Evolutionary conservation across 2,113 vertebrate genomes (phyloP).

Genomic region (Vombatus ursinus): DNA sequence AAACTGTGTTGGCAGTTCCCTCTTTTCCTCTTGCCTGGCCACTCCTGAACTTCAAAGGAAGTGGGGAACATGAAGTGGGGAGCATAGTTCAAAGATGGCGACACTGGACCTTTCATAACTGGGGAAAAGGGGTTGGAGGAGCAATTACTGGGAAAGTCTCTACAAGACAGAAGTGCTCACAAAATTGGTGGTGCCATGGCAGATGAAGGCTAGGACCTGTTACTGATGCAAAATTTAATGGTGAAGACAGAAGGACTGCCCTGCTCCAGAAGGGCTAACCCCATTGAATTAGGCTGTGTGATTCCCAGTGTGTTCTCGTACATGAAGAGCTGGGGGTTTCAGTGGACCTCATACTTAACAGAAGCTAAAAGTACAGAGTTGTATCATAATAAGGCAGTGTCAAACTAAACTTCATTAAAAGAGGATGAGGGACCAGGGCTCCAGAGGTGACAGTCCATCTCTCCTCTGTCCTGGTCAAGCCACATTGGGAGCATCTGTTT

Average conservation of each 20-base stretch:
- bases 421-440: background rate
- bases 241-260: background rate
- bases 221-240: background rate
- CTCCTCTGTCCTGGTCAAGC: background rate
- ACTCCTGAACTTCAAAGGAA: constrained; percentile 30
- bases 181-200: background rate
- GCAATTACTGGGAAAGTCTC: background rate
- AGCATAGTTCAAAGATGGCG: background rate
- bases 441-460: too few species aligned
- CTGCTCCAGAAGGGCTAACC: background rate
- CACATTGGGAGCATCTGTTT: background rate
- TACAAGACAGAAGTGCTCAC: background rate
- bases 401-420: too few species aligned
- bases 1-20: background rate
- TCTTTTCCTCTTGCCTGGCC: background rate
- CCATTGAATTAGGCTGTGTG: background rate
- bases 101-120: background rate
- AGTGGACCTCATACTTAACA: background rate
- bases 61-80: background rate
- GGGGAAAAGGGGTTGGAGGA: constrained; percentile 29
- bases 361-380: background rate
- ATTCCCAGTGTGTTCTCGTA: background rate
- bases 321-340: background rate
- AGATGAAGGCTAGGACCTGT: background rate
- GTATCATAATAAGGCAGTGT: background rate